Conservation (phyloP, 2,113 vertebrate species). For the Saimiri boliviensis region DNA sequence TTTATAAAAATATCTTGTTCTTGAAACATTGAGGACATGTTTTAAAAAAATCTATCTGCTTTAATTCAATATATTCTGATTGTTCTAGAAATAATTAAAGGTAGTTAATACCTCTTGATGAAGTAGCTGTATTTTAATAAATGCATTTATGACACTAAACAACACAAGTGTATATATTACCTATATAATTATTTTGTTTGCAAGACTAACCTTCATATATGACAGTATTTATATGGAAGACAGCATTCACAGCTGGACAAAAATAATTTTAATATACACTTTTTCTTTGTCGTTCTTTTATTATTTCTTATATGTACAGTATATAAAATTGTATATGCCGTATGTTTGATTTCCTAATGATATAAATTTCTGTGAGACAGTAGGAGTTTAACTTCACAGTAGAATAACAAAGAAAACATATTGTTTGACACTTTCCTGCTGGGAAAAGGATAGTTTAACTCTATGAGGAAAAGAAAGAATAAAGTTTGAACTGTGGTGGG, state of each 20-base stretch:
- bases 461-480: not conserved
- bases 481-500: not conserved
- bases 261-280: not conserved
- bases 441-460: constrained; percentile 45
- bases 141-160: not conserved
- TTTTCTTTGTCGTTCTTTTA: not conserved
- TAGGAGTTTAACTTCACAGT: constrained; percentile 34
- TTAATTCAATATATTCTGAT: not conserved
- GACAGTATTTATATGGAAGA: not conserved
- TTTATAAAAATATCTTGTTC: not conserved
- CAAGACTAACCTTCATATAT: not conserved
- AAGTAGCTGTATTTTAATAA: not conserved
- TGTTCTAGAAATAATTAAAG: not conserved
- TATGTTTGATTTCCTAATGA: constrained; percentile 32
- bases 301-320: not conserved
- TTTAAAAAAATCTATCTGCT: not conserved
- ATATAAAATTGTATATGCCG: not conserved
- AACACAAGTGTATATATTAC: not conserved
- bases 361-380: constrained; percentile 5
- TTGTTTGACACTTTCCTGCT: not conserved
- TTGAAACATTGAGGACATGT: not conserved
- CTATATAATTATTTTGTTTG: not conserved
- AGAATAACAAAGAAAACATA: constrained; percentile 42
- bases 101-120: not conserved
- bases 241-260: not conserved